These are phyloP conservation scores for Sitodiplosis mosellana DNA, from an alignment of 1,140 invertebrate species.

Conservation along the genomic window DNA sequence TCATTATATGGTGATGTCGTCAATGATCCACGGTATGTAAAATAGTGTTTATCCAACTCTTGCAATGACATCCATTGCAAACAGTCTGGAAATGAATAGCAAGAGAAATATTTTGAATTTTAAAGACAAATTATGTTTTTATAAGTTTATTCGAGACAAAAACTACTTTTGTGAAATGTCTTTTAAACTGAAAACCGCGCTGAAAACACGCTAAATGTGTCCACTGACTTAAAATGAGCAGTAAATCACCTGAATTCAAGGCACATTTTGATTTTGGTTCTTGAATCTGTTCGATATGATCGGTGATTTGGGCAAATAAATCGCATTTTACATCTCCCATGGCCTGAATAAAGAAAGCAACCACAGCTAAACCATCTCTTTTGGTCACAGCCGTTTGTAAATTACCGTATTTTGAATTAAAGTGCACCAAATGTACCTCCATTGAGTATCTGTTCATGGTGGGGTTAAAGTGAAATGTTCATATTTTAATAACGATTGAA, in stretches of 20 bases:
- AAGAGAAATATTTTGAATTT: neutral
- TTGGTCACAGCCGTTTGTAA: constrained; percentile 46
- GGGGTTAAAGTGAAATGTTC: neutral
- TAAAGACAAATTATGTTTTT: neutral
- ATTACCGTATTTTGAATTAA: constrained; percentile 49
- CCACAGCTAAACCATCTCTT: constrained; percentile 54
- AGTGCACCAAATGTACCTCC: constrained; percentile 63
- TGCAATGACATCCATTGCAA: constrained; percentile 24
- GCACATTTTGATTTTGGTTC: constrained; percentile 23
- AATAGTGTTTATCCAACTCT: constrained; percentile 25
- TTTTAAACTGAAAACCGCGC: no score
- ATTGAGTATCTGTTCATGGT: constrained; percentile 36
- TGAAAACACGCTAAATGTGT: no score
- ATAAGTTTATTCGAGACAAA: no score
- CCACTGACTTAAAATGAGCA: no score
- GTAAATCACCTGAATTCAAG: constrained; percentile 21
- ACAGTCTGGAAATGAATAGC: constrained; percentile 13
- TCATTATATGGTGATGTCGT: constrained; percentile 52
- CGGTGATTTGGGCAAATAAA: constrained; percentile 24
- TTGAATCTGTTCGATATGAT: constrained; percentile 23
- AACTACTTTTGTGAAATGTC: no score
- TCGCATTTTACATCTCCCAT: constrained; percentile 24
- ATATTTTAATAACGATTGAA: no score
- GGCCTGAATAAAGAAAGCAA: constrained; percentile 52
- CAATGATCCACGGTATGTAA: constrained; percentile 39